Evolutionary conservation across 2,888 invertebrate species (phyloP), one percentile per base, ranked within the genome.

Genomic region (Tineola bisselliella): DNA sequence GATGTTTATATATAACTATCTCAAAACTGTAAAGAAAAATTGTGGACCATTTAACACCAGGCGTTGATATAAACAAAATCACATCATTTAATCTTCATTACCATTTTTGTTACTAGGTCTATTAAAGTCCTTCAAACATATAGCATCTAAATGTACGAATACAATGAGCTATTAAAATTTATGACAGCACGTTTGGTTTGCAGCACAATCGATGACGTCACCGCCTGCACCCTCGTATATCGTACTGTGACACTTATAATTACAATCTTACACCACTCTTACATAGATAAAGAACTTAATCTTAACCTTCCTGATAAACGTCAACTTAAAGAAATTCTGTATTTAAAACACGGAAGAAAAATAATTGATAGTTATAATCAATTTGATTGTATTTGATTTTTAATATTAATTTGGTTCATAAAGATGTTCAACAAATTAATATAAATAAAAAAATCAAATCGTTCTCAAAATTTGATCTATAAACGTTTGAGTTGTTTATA

Each of bases 101-200:
- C 6, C 6, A 25, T 25, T 48, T n/a, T 13, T 48, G 48, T 48
- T 48, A 15, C 48, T 48, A 48, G 1, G 48, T 54, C 19, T 5
- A 54, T 19, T 5, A 54, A 25, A 54, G 25, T 54, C 54, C 54
- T 54, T 54, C 54, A 54, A 54, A 8, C 25, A 54, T 54, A 54
- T 54, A 25, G 54, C 25, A 13, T 25, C 11, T n/a, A 1, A 12
- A 18, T 12, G 19, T 54, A 10, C 10, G 19, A 54, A 2, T 68
- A 81, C 79, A 79, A 80, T 81, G 65, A 74, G 64, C 67, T 63
- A 73, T 79, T 71, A 76, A 74, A 70, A 71, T 70, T 70, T 70
- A 72, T 70, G 70, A 69, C 67, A 66, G 10, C 48, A 48, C 48
- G 15, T 48, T 6, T 56, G 25, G 2, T 30, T 11, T 15, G 44